Evolutionary conservation across 2,888 invertebrate genomes (phyloP).

Genomic region (Hyposoter dolosus): DNA sequence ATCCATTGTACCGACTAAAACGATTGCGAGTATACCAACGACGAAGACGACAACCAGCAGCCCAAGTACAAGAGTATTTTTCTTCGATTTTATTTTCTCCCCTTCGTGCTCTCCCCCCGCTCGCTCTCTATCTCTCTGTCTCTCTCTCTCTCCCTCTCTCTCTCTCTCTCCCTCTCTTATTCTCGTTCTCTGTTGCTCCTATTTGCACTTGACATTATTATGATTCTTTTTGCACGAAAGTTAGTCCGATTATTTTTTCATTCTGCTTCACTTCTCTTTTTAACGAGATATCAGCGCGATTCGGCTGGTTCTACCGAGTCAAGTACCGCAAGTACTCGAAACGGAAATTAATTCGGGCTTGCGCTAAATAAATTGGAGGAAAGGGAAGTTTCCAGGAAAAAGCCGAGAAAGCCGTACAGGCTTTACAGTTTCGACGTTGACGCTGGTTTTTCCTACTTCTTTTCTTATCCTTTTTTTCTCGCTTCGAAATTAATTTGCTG

Average conservation of each 20-base stretch:
- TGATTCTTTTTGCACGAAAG: slow-evolving; percentile 33
- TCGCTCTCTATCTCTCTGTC: slow-evolving; percentile 4
- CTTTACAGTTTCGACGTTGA: not conserved
- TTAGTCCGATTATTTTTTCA: slow-evolving; percentile 50
- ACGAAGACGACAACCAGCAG: slow-evolving; percentile 22
- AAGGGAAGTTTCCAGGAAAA: not conserved
- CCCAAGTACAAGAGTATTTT: slow-evolving; percentile 36
- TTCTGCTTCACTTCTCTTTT: slow-evolving; percentile 16
- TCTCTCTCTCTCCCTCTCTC: slow-evolving; percentile 2
- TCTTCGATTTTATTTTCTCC: slow-evolving; percentile 17
- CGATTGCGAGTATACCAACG: slow-evolving; percentile 49
- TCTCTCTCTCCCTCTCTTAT: slow-evolving; percentile 2
- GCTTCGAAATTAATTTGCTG: not conserved
- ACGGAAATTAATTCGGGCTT: slow-evolving; percentile 47
- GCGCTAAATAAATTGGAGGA: slow-evolving; percentile 31
- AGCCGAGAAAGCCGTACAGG: not conserved
- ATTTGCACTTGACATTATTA: slow-evolving; percentile 39
- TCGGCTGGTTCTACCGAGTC: not conserved
- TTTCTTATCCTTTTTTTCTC: not conserved
- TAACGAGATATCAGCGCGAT: slow-evolving; percentile 47
- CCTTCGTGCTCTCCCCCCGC: not conserved
- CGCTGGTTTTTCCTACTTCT: not conserved
- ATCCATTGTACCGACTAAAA: slow-evolving; percentile 49
- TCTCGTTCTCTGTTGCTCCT: slow-evolving; percentile 26
- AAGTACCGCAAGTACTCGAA: slow-evolving; percentile 20